Conservation (phyloP, 1,140 invertebrate species). For the Diorhabda sublineata region DNA sequence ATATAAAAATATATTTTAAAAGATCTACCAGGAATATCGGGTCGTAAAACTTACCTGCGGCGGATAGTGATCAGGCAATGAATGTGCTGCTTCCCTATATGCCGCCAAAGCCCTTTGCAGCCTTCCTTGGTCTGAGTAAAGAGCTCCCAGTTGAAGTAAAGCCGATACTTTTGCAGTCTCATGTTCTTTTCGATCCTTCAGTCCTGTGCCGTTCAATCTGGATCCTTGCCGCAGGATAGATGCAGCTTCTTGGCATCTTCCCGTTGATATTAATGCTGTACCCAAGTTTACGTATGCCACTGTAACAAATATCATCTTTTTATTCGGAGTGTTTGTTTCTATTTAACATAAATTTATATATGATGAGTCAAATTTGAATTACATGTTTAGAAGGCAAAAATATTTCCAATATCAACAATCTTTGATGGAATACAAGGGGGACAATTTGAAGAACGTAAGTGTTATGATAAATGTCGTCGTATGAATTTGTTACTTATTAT, state of each 20-base stretch:
- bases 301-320: conserved; percentile 51
- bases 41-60: conserved; percentile 60
- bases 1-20: too few relatives aligned
- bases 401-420: too few relatives aligned
- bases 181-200: conserved; percentile 86
- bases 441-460: too few relatives aligned
- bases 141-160: conserved; percentile 82
- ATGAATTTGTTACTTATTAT: too few relatives aligned
- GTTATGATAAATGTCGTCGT: too few relatives aligned
- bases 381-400: too few relatives aligned
- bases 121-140: conserved; percentile 83
- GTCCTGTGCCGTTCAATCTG: conserved; percentile 75
- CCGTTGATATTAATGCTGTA: conserved; percentile 76
- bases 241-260: conserved; percentile 77
- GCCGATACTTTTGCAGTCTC: conserved; percentile 86
- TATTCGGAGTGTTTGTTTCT: too few relatives aligned
- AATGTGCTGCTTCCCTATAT: conserved; percentile 80
- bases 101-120: conserved; percentile 81
- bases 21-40: too few relatives aligned
- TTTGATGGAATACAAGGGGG: too few relatives aligned
- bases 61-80: conserved; percentile 75
- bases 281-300: conserved; percentile 95
- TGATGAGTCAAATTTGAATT: too few relatives aligned
- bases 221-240: conserved; percentile 77
- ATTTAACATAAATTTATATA: too few relatives aligned